Conservation (phyloP, 1,140 invertebrate species). For the Macrobrachium rosenbergii region DNA sequence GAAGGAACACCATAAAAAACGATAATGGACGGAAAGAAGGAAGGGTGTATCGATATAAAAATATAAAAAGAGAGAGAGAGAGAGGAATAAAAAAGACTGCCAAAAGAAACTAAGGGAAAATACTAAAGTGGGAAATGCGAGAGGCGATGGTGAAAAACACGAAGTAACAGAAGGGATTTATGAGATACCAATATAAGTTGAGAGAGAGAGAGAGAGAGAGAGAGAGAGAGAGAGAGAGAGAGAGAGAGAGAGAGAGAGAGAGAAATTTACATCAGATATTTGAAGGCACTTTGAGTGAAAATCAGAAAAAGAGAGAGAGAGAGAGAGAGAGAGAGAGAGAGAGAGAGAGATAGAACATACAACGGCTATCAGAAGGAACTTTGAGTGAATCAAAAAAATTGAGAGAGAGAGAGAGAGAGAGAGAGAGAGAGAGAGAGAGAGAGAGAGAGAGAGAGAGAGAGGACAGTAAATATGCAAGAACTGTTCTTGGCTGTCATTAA, state of each 20-base stretch:
- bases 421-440: slow-evolving; percentile 6
- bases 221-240: slow-evolving; percentile 23
- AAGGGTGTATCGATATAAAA: neutral
- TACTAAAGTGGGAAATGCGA: neutral
- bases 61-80: neutral
- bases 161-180: too few relatives aligned
- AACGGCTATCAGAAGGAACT: too few relatives aligned
- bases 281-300: neutral
- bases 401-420: neutral
- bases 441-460: neutral
- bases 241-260: neutral
- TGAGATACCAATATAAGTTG: too few relatives aligned
- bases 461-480: neutral
- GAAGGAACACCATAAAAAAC: neutral
- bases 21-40: neutral
- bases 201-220: neutral
- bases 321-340: neutral
- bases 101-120: slow-evolving; percentile 1
- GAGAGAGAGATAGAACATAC: neutral
- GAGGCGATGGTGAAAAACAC: neutral
- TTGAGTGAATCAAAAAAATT: neutral
- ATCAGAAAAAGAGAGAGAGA: neutral
- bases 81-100: neutral
- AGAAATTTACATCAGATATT: neutral
- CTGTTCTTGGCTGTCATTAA: too few relatives aligned